phyloP scores from a whole-genome alignment of 1,140 invertebrate genomes.

The Euglossa dilemma region DNA sequence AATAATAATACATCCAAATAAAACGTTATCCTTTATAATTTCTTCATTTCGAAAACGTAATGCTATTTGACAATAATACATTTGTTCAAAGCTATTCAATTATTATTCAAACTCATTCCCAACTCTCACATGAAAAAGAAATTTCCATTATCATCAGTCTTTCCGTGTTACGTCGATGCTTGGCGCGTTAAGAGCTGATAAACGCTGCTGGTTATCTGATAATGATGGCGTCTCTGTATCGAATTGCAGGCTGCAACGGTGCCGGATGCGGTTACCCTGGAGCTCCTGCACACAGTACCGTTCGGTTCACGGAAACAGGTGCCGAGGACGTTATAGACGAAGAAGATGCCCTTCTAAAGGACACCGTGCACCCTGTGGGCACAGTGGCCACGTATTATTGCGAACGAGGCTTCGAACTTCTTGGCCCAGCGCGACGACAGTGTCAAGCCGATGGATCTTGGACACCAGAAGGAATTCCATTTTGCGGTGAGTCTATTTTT shows the following conservation, averaged over 20 bases:
- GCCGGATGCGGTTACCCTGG: conserved; percentile 92
- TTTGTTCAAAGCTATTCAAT: no score
- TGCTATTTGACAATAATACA: no score
- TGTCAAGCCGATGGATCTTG: conserved; percentile 90
- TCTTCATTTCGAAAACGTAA: no score
- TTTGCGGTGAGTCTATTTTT: conserved; percentile 94
- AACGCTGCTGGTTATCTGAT: background rate
- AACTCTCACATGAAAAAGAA: no score
- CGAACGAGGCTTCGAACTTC: conserved; percentile 94
- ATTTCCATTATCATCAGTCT: background rate
- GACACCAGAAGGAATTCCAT: conserved; percentile 95
- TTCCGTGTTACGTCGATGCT: background rate
- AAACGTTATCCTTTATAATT: no score
- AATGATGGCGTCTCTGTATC: background rate
- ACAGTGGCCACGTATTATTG: conserved; percentile 93
- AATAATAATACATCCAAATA: no score
- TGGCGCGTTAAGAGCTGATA: background rate
- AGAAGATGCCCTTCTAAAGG: conserved; percentile 78
- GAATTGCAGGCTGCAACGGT: conserved; percentile 69
- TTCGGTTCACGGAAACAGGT: conserved; percentile 86
- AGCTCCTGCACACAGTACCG: conserved; percentile 93
- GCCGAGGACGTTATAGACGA: conserved; percentile 79
- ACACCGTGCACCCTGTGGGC: conserved; percentile 85
- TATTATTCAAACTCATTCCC: no score
- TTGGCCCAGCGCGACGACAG: conserved; percentile 91